Evolutionary conservation across 2,797 vertebrate genomes (phyloP), one percentile per base, ranked within the genome.

Genomic region (Oceanodroma leucorhoa): DNA sequence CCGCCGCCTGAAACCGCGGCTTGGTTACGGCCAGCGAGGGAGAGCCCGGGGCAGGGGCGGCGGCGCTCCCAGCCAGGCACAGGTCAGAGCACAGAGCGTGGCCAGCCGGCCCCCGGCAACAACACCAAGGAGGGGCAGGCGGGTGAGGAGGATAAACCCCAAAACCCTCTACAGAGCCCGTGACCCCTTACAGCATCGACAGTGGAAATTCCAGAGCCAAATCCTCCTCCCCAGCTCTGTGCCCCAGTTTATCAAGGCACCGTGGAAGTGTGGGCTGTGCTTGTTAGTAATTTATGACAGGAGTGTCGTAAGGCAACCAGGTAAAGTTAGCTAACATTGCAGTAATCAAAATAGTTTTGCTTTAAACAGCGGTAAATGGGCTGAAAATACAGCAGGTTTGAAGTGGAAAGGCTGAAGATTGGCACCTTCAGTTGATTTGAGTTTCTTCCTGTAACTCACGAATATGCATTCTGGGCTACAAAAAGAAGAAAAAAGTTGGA

Each of bases 291-390:
- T 92, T 86, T 71, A 54, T 48, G 86, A 40, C 66, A 79, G 90
- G 92, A 97, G 97, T 89, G 84, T 93, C 81, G 71, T 90, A 96
- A 97, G 97, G 97, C 97, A 96, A 95, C 82, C 54, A 6, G 72
- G 89, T 53, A 21, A 96, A 89, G 89, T 97, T 95, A 96, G 91
- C 96, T 73, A 96, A 95, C 54, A 30, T 50, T 34, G 85, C 95
- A 62, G 61, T 78, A 93, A 96, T 64, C 92, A 72, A 93, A 96
- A 94, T 20, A 65, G 89, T 32, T 86, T 93, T 41, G 91, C 88
- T 95, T 96, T 71, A 81, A 84, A 93, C 34, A 88, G 83, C 87
- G 92, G 89, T 50, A 95, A 83, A 30, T 15, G 65, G 95, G 92
- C 94, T 88, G 91, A 58, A 80, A 90, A 78, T 12, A 71, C 61